These are phyloP conservation scores for Malacoctenus gilli DNA, from an alignment of 2,797 vertebrate species.

Conservation along the genomic window DNA sequence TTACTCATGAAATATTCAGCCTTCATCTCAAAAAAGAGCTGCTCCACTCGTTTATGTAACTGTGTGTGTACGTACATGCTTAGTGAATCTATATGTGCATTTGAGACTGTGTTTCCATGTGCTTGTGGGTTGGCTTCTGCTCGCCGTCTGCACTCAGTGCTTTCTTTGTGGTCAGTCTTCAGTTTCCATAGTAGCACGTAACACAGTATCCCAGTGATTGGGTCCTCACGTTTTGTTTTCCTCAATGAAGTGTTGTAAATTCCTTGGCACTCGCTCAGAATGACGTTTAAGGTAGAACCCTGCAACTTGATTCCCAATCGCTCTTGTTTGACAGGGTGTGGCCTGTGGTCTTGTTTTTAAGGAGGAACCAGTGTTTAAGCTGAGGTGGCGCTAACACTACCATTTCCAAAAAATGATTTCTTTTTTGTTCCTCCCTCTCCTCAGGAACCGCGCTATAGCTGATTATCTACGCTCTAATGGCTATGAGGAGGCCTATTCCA, in stretches of 20 bases:
- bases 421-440: constrained; percentile 41
- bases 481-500: constrained; percentile 97
- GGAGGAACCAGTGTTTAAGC: constrained; percentile 28
- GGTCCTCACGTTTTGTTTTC: constrained; percentile 23
- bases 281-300: constrained; percentile 44
- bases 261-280: constrained; percentile 21
- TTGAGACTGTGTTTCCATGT: constrained; percentile 28
- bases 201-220: constrained; percentile 36
- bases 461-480: constrained; percentile 99
- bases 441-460: constrained; percentile 98
- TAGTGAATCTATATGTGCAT: background rate
- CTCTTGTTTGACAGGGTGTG: constrained; percentile 47
- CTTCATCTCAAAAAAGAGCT: constrained; percentile 46
- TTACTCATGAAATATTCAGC: constrained; percentile 78
- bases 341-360: constrained; percentile 41
- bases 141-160: background rate
- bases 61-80: constrained; percentile 5
- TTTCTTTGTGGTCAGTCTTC: constrained; percentile 19
- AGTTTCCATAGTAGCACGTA: constrained; percentile 58
- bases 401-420: background rate
- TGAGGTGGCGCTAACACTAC: constrained; percentile 32
- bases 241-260: constrained; percentile 28
- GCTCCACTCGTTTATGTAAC: constrained; percentile 58
- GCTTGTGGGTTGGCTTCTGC: constrained; percentile 22
- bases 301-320: constrained; percentile 33